Base-by-base conservation (phyloP, 2,888 invertebrate genomes). In the Megalurothrips usitatus region DNA sequence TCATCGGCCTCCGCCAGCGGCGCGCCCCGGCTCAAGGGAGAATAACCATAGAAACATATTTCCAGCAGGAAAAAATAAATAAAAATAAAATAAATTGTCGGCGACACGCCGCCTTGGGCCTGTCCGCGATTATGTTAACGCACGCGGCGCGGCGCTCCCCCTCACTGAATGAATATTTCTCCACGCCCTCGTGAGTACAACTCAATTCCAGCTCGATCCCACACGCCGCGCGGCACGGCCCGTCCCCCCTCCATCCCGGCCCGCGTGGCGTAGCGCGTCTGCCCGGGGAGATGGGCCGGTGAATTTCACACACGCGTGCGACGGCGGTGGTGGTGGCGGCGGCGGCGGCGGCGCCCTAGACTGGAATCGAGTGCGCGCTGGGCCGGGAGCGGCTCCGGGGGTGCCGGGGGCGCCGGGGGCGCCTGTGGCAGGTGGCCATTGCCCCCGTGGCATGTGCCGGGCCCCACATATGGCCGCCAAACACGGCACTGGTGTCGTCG, bases 51-150 rank as follows among this genome's bases (percentile, higher is more conserved):
- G 9, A 23, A 23, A 68, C 23, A 68, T 68, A 68, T 68, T 68
- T 68, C 68, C 68, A 23, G 23, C 3, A 43, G 6, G 34, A 6
- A 6, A 43, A 43, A 43, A 43, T 4, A 43, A 43, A 43, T 2
- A 43, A 43, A 43, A 43, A 6, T 23, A 68, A 68, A 68, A 23
- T 68, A 68, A 23, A 68, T 68, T 68, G 68, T 9, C 68, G 68
- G 6, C 58, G 58, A 58, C 68, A 9, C 68, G 68, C 34, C 34
- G 68, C 19, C n/a, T 23, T 68, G 68, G 23, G 23, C 23, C 3
- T 23, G 68, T 68, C 23, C 68, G 68, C 68, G 68, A 68, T 68
- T 68, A 68, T 68, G 68, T 68, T 68, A 68, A 68, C 68, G 63
- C n/a, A 63, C n/a, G 63, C 63, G n/a, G 63, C 63, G 68, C 68